Evolutionary conservation across 2,113 vertebrate genomes (phyloP), one percentile per base, ranked within the genome.

Genomic region (Cyanistes caeruleus): DNA sequence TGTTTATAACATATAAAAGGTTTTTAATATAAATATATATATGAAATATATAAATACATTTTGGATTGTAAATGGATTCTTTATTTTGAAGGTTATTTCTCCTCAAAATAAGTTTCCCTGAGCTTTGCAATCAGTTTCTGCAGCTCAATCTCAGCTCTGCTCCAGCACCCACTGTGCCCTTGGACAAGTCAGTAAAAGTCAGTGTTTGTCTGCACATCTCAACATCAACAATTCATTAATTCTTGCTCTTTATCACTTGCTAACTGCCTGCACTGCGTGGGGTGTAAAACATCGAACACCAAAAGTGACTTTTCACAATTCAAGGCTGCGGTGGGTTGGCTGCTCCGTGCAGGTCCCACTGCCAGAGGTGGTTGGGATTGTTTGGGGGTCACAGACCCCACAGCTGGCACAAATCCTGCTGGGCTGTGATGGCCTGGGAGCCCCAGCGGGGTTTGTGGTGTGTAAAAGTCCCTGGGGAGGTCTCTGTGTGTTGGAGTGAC

Each of bases 161-260:
- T n/a, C 44, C 48, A 52, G 15, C 43, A 28, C 35, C 30, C 60
- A 11, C 68, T 21, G 25, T 30, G 84, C 87, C 81, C 69, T 74
- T 59, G 67, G 75, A 69, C 20, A 41, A 74, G 21, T 44, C 63
- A 13, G 7, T 18, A 55, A 60, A 68, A 53, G 63, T 84, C 69
- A 64, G 75, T 67, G 64, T 94, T 94, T 94, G 65, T 39, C 90
- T 94, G 82, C 64, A 17, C 89, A 87, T 74, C 85, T 39, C 39
- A 39, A 39, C 39, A 39, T 39, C 39, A 39, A 39, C 39, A 39
- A 39, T 39, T 39, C 39, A 94, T 94, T 43, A 43, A 43, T 43
- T 62, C 69, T 68, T 87, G n/a, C 62, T 33, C 75, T 84, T 78
- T 56, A 39, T 82, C 62, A 69, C 85, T 84, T 78, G 41, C 49